Conservation (phyloP, 2,888 invertebrate genomes). For the Fragum fragum region DNA sequence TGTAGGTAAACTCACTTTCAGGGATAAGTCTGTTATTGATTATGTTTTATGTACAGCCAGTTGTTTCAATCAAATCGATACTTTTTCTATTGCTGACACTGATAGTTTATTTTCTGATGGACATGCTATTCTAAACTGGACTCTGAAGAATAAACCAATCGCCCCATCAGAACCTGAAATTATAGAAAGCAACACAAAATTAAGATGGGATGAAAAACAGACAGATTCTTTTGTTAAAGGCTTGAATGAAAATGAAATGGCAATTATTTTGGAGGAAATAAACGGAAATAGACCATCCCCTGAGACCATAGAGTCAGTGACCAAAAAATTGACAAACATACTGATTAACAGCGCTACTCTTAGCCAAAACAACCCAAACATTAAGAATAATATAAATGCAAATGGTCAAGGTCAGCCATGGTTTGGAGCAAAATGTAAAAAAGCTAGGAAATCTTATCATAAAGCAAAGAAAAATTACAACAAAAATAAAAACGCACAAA, state of each 20-base stretch:
- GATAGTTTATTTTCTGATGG: slow-evolving; percentile 18
- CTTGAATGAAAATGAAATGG: too few species aligned
- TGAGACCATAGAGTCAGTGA: too few species aligned
- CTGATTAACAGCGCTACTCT: too few species aligned
- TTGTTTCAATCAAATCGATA: slow-evolving; percentile 1
- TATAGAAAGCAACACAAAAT: too few species aligned
- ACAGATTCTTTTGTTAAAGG: too few species aligned
- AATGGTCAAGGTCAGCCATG: slow-evolving; percentile 25
- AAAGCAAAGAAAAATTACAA: slow-evolving; percentile 14
- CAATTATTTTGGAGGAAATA: too few species aligned
- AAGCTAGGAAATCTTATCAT: slow-evolving; percentile 22
- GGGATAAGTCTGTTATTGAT: slow-evolving; percentile 31
- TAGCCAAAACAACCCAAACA: too few species aligned
- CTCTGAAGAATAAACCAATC: background rate
- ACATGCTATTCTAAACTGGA: background rate
- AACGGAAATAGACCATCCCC: too few species aligned
- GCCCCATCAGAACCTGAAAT: too few species aligned
- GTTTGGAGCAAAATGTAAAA: slow-evolving; percentile 36
- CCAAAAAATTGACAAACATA: too few species aligned
- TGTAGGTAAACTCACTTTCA: slow-evolving; percentile 27
- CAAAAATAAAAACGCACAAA: background rate
- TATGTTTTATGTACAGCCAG: slow-evolving; percentile 20
- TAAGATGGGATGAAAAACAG: too few species aligned
- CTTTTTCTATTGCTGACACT: slow-evolving; percentile 26
- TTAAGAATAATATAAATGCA: too few species aligned